phyloP scores from a whole-genome alignment of 2,797 vertebrate species.

The Molossus molossus region DNA sequence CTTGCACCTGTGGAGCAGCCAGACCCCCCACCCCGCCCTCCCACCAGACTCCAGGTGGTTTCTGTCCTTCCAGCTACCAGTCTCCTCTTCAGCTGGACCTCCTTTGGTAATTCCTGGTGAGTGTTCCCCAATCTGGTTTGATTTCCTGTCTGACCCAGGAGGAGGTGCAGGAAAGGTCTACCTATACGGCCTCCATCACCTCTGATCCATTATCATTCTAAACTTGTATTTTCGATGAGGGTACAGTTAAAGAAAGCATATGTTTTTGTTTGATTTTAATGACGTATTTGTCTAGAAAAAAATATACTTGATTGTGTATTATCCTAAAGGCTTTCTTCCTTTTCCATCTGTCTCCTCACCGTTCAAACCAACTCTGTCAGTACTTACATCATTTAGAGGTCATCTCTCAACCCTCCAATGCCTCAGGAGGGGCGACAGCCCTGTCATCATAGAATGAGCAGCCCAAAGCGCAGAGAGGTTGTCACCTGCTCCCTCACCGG shows the following conservation, averaged over 20 bases:
- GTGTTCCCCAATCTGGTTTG: no score
- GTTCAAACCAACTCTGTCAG: not conserved
- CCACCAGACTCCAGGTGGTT: no score
- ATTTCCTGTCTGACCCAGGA: no score
- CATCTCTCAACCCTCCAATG: not conserved
- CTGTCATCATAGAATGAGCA: not conserved
- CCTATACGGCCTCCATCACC: no score
- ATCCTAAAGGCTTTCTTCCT: not conserved
- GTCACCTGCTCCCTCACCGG: not conserved
- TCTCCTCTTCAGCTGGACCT: no score
- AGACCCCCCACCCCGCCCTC: no score
- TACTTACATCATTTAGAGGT: not conserved
- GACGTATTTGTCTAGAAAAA: constrained; percentile 41
- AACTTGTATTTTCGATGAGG: constrained; percentile 21
- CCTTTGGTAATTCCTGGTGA: no score
- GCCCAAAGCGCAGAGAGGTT: not conserved
- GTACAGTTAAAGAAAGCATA: not conserved
- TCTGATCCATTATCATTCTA: no score
- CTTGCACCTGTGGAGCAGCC: no score
- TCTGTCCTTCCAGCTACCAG: no score
- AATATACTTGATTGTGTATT: not conserved
- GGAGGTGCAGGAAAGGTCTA: no score
- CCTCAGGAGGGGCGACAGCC: not conserved
- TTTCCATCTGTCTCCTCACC: not conserved
- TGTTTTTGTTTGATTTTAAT: constrained; percentile 25